Percentiles rank a stretch among this genome's conserved stretches.
Evolutionary conservation across 2,113 vertebrate genomes (phyloP).

Genomic region (Choloepus hoffmanni): DNA sequence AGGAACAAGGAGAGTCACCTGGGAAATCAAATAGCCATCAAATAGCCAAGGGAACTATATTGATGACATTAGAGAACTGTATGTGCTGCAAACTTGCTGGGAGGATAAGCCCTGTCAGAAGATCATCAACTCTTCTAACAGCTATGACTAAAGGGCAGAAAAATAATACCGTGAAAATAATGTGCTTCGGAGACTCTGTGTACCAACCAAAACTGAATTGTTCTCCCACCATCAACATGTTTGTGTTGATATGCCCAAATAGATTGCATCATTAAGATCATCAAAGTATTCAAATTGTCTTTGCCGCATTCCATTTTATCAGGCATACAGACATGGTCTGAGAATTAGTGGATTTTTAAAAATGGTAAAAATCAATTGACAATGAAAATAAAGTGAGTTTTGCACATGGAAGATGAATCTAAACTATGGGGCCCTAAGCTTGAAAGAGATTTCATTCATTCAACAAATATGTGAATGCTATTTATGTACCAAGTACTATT

Average conservation of each 20-base stretch:
- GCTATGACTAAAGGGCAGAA: background rate
- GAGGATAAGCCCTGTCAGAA: background rate
- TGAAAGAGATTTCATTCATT: constrained; percentile 32
- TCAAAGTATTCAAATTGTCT: constrained; percentile 29
- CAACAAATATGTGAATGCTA: background rate
- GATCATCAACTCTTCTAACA: background rate
- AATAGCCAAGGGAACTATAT: background rate
- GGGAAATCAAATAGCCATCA: constrained; percentile 31
- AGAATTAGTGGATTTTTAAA: constrained; percentile 20
- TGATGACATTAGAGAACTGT: background rate
- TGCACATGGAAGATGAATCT: background rate
- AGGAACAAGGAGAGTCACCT: background rate
- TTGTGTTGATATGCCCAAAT: background rate
- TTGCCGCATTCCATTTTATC: background rate
- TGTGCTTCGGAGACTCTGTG: background rate
- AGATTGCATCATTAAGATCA: background rate
- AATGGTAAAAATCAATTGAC: constrained; percentile 5
- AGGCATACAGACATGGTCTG: background rate
- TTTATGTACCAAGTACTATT: background rate
- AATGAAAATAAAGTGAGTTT: constrained; percentile 37
- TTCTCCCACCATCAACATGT: background rate
- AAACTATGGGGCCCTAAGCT: background rate
- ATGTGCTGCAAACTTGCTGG: background rate
- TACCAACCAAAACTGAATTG: background rate
- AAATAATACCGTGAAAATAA: constrained; percentile 25